Evolutionary conservation across 2,888 invertebrate genomes (phyloP).

Genomic region (Subacronicta megacephala): DNA sequence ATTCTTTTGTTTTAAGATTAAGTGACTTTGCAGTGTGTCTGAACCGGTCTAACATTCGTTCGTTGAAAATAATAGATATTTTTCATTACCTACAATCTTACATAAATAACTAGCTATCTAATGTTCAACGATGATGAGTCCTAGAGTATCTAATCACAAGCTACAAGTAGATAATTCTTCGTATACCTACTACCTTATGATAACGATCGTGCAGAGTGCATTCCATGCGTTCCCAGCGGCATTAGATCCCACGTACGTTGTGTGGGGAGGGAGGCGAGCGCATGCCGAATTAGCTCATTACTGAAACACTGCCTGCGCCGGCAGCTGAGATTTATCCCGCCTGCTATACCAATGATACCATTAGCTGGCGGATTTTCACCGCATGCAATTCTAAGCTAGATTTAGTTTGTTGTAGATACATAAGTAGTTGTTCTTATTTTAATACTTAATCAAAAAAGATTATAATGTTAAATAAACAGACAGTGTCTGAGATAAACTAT

Average conservation of each 20-base stretch:
- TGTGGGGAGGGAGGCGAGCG: constrained; percentile 55
- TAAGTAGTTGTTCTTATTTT: constrained; percentile 15
- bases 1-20: constrained; percentile 36
- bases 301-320: constrained; percentile 64
- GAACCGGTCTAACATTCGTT: constrained; percentile 19
- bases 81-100: constrained; percentile 5
- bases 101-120: constrained; percentile 10
- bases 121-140: constrained; percentile 35
- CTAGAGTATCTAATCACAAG: constrained; percentile 40
- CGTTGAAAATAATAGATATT: no score
- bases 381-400: constrained; percentile 56
- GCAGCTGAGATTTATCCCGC: constrained; percentile 71
- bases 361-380: constrained; percentile 67
- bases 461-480: no score
- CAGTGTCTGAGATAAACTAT: no score
- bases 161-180: constrained; percentile 41
- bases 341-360: constrained; percentile 75
- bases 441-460: neutral
- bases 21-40: constrained; percentile 22
- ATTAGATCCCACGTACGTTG: constrained; percentile 60
- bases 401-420: no score
- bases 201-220: constrained; percentile 55
- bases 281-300: constrained; percentile 84
- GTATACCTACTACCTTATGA: constrained; percentile 37
- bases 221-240: constrained; percentile 65